Evolutionary conservation across 1,140 invertebrate genomes (phyloP).

Genomic region (Homarus americanus): DNA sequence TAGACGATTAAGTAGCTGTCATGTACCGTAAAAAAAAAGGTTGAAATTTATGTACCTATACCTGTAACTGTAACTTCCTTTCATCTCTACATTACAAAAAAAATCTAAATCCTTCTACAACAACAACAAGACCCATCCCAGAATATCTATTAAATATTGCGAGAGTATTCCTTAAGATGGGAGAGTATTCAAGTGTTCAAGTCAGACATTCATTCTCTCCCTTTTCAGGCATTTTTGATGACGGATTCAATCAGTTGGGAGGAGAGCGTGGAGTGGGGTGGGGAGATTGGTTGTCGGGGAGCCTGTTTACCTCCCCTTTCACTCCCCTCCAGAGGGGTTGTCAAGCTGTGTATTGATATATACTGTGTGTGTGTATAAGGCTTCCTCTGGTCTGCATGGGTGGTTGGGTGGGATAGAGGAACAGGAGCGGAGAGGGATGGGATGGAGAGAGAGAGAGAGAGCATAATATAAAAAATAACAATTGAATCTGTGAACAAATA

Average conservation of each 20-base stretch:
- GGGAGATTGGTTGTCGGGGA: background rate
- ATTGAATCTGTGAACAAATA: too few species aligned
- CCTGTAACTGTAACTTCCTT: too few species aligned
- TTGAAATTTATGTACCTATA: too few species aligned
- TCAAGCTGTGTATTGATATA: background rate
- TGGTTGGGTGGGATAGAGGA: too few species aligned
- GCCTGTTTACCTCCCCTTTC: conserved; percentile 6
- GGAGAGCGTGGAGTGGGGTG: background rate
- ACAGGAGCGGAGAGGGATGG: background rate
- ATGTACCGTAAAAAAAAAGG: too few species aligned
- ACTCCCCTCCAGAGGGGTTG: background rate
- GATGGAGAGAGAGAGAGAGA: background rate
- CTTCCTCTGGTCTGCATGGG: too few species aligned
- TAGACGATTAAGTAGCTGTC: too few species aligned
- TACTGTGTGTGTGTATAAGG: background rate
- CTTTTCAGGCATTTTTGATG: background rate
- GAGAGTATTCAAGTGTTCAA: background rate
- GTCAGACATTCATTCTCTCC: background rate
- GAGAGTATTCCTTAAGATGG: background rate
- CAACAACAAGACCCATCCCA: too few species aligned
- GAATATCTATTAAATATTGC: too few species aligned
- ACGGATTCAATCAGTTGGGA: background rate
- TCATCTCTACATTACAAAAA: too few species aligned
- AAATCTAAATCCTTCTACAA: too few species aligned
- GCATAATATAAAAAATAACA: too few species aligned